Evolutionary conservation across 53 echinoderm and acorn worm species (phyloP).

Genomic region (Antedon mediterranea): DNA sequence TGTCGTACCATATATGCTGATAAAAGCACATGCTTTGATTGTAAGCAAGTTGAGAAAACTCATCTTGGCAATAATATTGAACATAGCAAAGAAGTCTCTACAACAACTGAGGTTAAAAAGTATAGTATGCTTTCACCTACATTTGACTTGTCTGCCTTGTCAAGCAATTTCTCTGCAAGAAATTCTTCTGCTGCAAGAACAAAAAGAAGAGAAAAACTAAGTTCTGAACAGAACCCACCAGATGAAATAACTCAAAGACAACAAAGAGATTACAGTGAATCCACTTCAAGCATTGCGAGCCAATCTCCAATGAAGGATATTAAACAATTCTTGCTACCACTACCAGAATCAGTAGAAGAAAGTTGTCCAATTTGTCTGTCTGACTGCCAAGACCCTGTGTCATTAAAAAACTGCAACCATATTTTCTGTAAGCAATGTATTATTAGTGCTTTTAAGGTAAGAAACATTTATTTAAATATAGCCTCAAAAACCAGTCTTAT

Average conservation of each 20-base stretch:
- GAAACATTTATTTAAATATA: too few species aligned
- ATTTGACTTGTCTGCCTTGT: background rate
- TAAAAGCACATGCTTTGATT: conserved; percentile 12
- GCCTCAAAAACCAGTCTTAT: too few species aligned
- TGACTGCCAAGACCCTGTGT: conserved; percentile 10
- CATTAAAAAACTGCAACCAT: conserved; percentile 26
- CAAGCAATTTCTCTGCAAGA: background rate
- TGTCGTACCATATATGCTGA: conserved; percentile 6
- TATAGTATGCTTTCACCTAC: background rate
- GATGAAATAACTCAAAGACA: background rate
- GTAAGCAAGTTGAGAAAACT: conserved; percentile 8
- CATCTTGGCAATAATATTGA: background rate
- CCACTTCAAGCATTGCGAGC: background rate
- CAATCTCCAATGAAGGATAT: conserved; percentile 2
- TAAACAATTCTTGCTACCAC: background rate
- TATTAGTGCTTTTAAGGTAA: conserved; percentile 28
- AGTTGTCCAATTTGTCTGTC: conserved; percentile 31
- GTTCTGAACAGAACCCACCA: background rate
- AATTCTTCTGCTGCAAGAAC: too few species aligned
- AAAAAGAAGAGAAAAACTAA: background rate
- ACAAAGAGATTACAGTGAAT: background rate
- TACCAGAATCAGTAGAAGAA: background rate
- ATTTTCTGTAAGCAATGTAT: conserved; percentile 35
- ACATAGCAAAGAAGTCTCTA: background rate
- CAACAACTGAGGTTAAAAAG: background rate